phyloP scores from a whole-genome alignment of 2,113 vertebrate genomes.

The Halichoeres trimaculatus region DNA sequence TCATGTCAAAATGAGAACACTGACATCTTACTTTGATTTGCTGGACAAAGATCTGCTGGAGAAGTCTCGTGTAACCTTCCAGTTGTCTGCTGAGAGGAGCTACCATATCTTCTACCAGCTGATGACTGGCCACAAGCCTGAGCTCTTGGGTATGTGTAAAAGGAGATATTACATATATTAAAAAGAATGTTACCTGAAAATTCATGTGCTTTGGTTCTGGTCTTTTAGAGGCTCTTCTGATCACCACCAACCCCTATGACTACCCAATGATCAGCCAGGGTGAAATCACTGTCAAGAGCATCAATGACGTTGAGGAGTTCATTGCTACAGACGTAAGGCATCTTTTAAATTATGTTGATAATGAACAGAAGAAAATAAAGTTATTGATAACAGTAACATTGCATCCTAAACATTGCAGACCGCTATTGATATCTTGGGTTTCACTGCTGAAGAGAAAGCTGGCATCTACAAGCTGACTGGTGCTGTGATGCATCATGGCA shows the following conservation, averaged over 20 bases:
- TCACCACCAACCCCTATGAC: slow-evolving; percentile 70
- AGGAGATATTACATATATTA: too few relatives aligned
- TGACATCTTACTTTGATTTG: neutral
- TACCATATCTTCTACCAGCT: slow-evolving; percentile 81
- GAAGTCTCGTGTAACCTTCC: slow-evolving; percentile 67
- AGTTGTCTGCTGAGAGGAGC: slow-evolving; percentile 78
- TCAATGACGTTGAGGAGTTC: slow-evolving; percentile 67
- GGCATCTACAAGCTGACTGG: slow-evolving; percentile 32
- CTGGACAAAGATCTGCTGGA: slow-evolving; percentile 68
- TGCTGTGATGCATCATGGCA: slow-evolving; percentile 23
- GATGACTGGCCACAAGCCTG: slow-evolving; percentile 75
- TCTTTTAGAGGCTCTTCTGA: slow-evolving; percentile 51
- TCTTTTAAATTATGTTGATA: neutral
- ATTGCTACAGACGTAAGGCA: slow-evolving; percentile 64
- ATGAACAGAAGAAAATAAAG: neutral
- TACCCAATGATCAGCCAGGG: slow-evolving; percentile 70
- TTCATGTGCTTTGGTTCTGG: neutral
- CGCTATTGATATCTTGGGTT: slow-evolving; percentile 78
- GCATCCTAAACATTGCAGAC: slow-evolving; percentile 40
- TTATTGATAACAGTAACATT: too few relatives aligned
- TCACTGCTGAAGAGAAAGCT: slow-evolving; percentile 87
- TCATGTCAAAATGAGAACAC: neutral
- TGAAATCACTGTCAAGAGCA: slow-evolving; percentile 71
- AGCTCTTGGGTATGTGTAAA: slow-evolving; percentile 63
- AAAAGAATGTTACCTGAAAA: neutral